phyloP scores from a whole-genome alignment of 2,888 invertebrate species.

The Zygaena filipendulae region DNA sequence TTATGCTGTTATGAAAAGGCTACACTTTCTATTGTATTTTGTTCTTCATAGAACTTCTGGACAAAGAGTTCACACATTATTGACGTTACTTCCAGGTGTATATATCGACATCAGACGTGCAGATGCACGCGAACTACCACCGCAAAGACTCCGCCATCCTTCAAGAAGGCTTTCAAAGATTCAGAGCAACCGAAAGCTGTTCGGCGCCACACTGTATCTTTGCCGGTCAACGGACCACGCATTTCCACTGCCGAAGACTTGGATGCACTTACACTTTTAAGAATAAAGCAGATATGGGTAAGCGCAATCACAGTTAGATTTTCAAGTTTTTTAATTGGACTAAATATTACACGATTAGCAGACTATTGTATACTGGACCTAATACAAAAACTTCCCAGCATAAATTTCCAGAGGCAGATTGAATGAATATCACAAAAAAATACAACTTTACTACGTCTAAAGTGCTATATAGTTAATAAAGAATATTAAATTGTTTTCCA shows the following conservation, averaged over 20 bases:
- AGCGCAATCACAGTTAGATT: constrained; percentile 47
- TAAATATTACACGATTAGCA: neutral
- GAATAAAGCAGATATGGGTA: constrained; percentile 99
- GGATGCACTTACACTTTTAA: constrained; percentile 97
- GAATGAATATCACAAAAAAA: too few relatives aligned
- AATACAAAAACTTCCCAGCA: too few relatives aligned
- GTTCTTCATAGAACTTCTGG: too few relatives aligned
- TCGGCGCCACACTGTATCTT: constrained; percentile 92
- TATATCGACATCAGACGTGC: constrained; percentile 98
- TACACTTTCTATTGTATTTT: too few relatives aligned
- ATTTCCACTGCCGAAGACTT: constrained; percentile 94
- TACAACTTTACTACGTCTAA: too few relatives aligned
- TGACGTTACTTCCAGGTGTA: constrained; percentile 80
- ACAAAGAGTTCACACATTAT: too few relatives aligned
- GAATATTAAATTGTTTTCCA: constrained; percentile 29
- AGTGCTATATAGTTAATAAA: too few relatives aligned
- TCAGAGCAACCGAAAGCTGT: constrained; percentile 96
- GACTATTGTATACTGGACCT: too few relatives aligned
- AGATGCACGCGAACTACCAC: constrained; percentile 99
- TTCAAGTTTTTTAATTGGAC: neutral
- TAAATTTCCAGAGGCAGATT: too few relatives aligned
- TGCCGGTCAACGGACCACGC: constrained; percentile 94
- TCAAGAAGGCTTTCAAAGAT: constrained; percentile 97
- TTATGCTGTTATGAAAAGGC: constrained; percentile 6
- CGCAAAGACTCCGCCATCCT: constrained; percentile 97